Conservation (phyloP, 1,140 invertebrate genomes). For the Lepidurus arcticus region DNA sequence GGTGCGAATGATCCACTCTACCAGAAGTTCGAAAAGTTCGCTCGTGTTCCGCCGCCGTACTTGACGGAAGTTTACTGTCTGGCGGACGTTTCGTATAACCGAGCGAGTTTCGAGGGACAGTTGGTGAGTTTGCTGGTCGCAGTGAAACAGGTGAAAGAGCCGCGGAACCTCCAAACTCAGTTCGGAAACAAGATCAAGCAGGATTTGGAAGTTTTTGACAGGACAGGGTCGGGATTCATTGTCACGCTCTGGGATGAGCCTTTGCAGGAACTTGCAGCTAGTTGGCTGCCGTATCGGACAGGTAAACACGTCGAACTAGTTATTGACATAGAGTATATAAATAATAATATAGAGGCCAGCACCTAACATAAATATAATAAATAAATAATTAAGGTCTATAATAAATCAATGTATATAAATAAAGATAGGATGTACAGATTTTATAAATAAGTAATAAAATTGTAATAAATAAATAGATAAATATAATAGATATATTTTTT, state of each 20-base stretch:
- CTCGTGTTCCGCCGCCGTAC: background rate
- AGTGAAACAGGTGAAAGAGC: background rate
- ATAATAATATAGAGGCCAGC: too few relatives aligned
- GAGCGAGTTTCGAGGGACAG: background rate
- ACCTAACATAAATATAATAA: too few relatives aligned
- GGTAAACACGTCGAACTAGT: background rate
- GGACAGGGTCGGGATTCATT: background rate
- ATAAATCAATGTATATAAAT: too few relatives aligned
- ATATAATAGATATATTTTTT: too few relatives aligned
- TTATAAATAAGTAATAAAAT: too few relatives aligned
- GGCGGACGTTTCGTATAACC: background rate
- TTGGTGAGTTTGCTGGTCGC: background rate
- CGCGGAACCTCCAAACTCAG: background rate
- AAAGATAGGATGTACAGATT: too few relatives aligned
- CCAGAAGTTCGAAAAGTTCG: background rate
- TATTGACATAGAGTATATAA: too few relatives aligned
- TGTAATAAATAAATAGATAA: too few relatives aligned
- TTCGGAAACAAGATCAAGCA: background rate
- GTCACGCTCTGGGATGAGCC: background rate
- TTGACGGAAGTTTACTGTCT: background rate
- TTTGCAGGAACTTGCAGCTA: background rate
- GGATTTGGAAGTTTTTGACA: background rate
- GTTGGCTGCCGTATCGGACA: background rate
- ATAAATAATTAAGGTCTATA: too few relatives aligned
- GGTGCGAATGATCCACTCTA: background rate